Conservation (phyloP, 2,888 invertebrate species). For the Arge pagana region DNA sequence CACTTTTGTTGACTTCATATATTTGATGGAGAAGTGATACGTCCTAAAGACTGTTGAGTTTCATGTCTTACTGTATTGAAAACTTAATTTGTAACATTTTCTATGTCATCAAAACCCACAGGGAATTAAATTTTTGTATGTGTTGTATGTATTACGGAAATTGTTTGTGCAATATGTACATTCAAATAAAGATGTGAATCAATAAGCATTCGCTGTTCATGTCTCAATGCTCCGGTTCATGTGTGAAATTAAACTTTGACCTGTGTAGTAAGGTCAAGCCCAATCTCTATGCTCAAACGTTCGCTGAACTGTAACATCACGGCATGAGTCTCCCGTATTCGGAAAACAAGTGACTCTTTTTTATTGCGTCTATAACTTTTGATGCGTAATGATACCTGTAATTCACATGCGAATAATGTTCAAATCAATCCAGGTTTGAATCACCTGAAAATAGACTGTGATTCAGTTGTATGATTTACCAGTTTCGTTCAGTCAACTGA, state of each 20-base stretch:
- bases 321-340: slow-evolving; percentile 84
- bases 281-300: too few relatives aligned
- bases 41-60: neutral
- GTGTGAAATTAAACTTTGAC: too few relatives aligned
- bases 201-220: too few relatives aligned
- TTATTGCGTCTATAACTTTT: slow-evolving; percentile 83
- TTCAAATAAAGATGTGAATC: neutral
- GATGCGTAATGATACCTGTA: slow-evolving; percentile 74
- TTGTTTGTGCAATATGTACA: neutral
- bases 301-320: too few relatives aligned
- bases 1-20: slow-evolving; percentile 3
- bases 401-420: slow-evolving; percentile 19
- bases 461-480: slow-evolving; percentile 61
- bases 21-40: neutral
- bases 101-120: too few relatives aligned
- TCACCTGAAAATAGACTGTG: too few relatives aligned
- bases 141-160: slow-evolving; percentile 3
- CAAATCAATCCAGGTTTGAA: too few relatives aligned
- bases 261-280: too few relatives aligned
- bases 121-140: slow-evolving; percentile 1
- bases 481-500: slow-evolving; percentile 77
- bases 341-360: slow-evolving; percentile 80
- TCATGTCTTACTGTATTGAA: slow-evolving; percentile 1
- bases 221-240: too few relatives aligned
- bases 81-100: slow-evolving; percentile 13